Evolutionary conservation across 2,888 invertebrate genomes (phyloP).

Genomic region (Acanthoscelides obtectus): DNA sequence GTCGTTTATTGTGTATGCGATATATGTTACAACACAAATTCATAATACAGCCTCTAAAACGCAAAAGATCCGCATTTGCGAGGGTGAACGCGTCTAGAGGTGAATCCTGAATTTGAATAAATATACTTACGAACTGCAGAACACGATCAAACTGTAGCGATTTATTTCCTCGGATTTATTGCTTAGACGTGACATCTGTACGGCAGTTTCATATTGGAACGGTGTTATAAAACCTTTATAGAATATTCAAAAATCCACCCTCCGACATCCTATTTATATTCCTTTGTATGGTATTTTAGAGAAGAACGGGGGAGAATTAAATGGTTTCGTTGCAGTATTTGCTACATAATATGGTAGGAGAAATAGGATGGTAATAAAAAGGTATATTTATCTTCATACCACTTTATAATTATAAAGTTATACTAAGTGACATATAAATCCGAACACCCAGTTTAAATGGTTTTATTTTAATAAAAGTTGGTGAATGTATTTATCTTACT

Average conservation of each 20-base stretch:
- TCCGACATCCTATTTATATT: neutral
- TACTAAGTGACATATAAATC: too few species aligned
- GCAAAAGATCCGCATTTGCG: neutral
- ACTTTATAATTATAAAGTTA: too few species aligned
- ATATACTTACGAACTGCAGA: constrained; percentile 10
- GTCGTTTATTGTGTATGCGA: too few species aligned
- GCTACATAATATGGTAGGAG: too few species aligned
- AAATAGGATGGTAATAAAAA: too few species aligned
- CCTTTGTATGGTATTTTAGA: neutral
- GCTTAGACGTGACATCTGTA: constrained; percentile 23
- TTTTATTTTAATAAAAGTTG: too few species aligned
- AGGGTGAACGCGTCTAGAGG: neutral
- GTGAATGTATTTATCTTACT: too few species aligned
- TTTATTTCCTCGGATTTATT: constrained; percentile 23
- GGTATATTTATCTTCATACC: too few species aligned
- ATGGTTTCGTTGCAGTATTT: neutral
- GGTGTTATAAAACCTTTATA: constrained; percentile 23
- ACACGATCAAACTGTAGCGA: constrained; percentile 18
- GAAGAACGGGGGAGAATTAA: neutral
- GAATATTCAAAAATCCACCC: constrained; percentile 19
- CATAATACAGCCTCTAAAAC: neutral
- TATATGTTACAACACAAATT: neutral
- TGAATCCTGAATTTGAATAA: neutral
- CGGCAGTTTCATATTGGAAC: constrained; percentile 18
- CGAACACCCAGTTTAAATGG: too few species aligned